Evolutionary conservation across 1,140 invertebrate genomes (phyloP).

Genomic region (Drosophila ambigua): DNA sequence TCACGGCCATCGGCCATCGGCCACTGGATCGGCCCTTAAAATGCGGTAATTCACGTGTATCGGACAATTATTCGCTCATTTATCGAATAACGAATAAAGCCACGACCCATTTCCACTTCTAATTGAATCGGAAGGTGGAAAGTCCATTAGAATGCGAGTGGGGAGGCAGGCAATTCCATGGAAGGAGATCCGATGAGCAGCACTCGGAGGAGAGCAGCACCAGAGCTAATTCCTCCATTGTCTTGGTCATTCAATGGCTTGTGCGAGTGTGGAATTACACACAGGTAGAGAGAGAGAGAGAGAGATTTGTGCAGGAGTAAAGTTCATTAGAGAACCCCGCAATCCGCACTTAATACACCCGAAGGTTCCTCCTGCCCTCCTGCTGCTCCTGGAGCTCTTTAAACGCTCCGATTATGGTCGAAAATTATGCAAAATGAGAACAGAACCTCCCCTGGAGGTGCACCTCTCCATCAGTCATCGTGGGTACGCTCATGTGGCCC

Average conservation of each 20-base stretch:
- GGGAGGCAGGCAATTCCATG: background rate
- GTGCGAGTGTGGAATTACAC: too few relatives aligned
- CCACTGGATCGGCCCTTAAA: constrained; percentile 47
- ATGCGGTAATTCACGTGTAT: constrained; percentile 55
- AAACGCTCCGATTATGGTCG: background rate
- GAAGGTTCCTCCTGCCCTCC: background rate
- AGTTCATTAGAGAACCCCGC: background rate
- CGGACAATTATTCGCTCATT: constrained; percentile 58
- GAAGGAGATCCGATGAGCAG: background rate
- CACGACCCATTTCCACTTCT: constrained; percentile 57
- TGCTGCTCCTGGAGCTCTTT: background rate
- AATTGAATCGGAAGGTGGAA: constrained; percentile 45
- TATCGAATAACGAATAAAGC: constrained; percentile 29
- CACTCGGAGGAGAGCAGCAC: background rate
- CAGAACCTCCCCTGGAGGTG: constrained; percentile 24
- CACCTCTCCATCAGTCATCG: constrained; percentile 30
- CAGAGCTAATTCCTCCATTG: constrained; percentile 21
- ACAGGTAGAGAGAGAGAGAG: too few relatives aligned
- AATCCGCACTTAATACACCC: background rate
- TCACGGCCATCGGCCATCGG: constrained; percentile 38
- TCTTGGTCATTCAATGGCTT: constrained; percentile 28
- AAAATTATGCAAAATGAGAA: constrained; percentile 14
- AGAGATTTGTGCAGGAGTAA: background rate
- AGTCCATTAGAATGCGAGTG: background rate
- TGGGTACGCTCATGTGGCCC: constrained; percentile 58